Base-by-base conservation (phyloP, 2,797 vertebrate genomes). In the Miichthys miiuy region DNA sequence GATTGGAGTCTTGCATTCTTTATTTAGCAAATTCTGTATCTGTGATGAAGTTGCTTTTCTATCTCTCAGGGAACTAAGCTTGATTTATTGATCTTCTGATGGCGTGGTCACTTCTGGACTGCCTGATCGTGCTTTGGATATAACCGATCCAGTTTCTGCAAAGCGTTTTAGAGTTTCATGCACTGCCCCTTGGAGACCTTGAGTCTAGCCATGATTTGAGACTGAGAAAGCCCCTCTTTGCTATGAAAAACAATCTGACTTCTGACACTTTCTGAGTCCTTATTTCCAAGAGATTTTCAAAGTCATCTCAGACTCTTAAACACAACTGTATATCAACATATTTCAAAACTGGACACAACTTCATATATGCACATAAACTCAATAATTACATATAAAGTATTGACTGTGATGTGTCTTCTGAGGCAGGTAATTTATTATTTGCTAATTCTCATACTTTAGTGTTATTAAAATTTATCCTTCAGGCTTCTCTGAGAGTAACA, bases 41-140 rank as follows among this genome's bases (percentile, higher is more conserved):
- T 21, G 34, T 52, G 52, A 44, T 23, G 27, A n/a, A 41, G 5
- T 64, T 61, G 54, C 23, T 56, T 58, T 64, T 63, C n/a, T 25
- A 27, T 72, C 64, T 55, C n/a, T 63, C 25, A 41, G 41, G 21
- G 20, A 48, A 52, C 23, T 48, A 48, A 58, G 52, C 57, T 66
- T 50, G 23, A 21, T 42, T n/a, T 56, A 73, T 80, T 66, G 73
- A 66, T 80, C 47, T 48, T 27, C n/a, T 69, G 48, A 61, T 62
- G 65, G 42, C 62, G 60, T 34, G 34, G 27, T 70, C 61, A 7
- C 38, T 25, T 57, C 54, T 54, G 61, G 48, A 71, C 34, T 62
- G 30, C 17, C 34, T 16, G 57, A 44, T 62, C 13, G 12, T 57
- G 41, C 42, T 57, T 57, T 30, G 42, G 17, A 34, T 57, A 47